Conservation (phyloP, 2,797 vertebrate species). For the Mormyrops boulengeri region DNA sequence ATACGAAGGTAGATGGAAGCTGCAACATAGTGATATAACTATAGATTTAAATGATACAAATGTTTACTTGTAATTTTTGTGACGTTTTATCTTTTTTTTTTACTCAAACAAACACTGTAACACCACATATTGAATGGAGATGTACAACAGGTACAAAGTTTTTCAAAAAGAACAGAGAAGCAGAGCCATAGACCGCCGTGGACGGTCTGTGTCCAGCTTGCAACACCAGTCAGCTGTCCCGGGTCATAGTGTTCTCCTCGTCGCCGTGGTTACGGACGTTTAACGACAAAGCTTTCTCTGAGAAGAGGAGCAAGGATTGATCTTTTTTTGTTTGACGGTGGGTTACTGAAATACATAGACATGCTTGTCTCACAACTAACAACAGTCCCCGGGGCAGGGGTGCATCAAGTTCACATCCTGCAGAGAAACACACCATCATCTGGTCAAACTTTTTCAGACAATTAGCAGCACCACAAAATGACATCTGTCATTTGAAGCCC, state of each 20-base stretch:
- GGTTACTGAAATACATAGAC: not conserved
- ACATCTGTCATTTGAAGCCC: not conserved
- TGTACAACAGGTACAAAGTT: constrained; percentile 12
- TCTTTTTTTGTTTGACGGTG: not conserved
- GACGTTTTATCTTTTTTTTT: constrained; percentile 13
- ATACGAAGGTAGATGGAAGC: not conserved
- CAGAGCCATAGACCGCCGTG: not conserved
- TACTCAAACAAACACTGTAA: constrained; percentile 18
- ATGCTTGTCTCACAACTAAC: not conserved
- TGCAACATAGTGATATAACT: not conserved
- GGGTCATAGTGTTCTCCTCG: not conserved
- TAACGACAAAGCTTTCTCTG: not conserved
- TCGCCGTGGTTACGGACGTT: not conserved
- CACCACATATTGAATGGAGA: constrained; percentile 1
- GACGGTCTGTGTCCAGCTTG: not conserved
- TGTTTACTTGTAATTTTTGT: not conserved
- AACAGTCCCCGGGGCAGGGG: not conserved
- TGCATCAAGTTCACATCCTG: not conserved
- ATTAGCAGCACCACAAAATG: not conserved
- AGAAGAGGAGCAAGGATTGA: not conserved
- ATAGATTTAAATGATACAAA: constrained; percentile 1
- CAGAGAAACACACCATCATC: not conserved
- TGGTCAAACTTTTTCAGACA: not conserved
- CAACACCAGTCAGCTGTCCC: not conserved
- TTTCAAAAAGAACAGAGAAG: not conserved